Evolutionary conservation across 2,113 vertebrate genomes (phyloP).

Genomic region (Helogale parvula): DNA sequence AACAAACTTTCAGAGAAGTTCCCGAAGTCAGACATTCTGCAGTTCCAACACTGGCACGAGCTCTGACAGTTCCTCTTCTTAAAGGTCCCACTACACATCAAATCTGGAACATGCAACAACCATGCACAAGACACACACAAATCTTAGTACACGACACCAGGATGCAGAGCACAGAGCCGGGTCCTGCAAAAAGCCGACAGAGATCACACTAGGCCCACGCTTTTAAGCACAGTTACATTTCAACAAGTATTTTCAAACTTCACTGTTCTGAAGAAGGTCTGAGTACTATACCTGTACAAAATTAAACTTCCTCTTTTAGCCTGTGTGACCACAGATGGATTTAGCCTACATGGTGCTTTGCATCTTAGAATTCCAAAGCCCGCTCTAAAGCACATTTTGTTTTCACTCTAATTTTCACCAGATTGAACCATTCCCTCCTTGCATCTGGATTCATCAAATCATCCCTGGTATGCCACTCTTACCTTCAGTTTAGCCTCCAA

Average conservation of each 20-base stretch:
- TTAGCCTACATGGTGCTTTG: not conserved
- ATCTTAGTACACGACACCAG: not conserved
- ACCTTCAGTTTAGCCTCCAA: not conserved
- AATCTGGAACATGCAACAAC: not conserved
- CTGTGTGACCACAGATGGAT: not conserved
- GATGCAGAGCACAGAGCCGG: too few relatives aligned
- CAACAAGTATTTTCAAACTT: constrained; percentile 49
- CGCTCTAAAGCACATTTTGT: not conserved
- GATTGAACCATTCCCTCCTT: not conserved
- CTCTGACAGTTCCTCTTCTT: not conserved
- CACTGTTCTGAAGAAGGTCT: constrained; percentile 53
- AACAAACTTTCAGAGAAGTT: not conserved
- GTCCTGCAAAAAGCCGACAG: not conserved
- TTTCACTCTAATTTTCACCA: not conserved
- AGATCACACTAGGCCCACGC: not conserved
- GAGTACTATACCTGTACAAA: constrained; percentile 27
- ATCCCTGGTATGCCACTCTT: not conserved
- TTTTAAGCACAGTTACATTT: not conserved
- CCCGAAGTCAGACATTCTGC: not conserved
- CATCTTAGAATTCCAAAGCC: not conserved
- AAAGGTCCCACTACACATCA: not conserved
- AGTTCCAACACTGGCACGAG: not conserved
- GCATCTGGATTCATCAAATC: not conserved
- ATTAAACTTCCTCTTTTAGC: not conserved
- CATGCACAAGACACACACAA: not conserved